These are phyloP conservation scores for Anastrepha ludens DNA, from an alignment of 1,140 invertebrate species.

Conservation along the genomic window DNA sequence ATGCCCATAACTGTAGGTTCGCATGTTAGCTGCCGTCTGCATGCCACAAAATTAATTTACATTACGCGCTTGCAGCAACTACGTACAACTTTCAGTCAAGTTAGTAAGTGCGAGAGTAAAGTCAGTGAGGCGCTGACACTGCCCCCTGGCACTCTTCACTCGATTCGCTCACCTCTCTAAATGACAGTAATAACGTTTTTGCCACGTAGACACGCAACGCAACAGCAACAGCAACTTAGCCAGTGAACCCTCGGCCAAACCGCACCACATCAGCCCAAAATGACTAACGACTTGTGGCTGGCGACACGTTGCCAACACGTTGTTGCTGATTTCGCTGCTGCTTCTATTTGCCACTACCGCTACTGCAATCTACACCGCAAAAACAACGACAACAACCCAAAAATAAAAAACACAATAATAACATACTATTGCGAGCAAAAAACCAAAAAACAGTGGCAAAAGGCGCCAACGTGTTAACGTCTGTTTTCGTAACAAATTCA, in stretches of 20 bases:
- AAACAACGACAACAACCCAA: not conserved
- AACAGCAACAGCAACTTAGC: not conserved
- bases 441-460: not conserved
- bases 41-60: constrained; percentile 49
- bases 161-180: not conserved
- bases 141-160: not conserved
- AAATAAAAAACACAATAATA: not conserved
- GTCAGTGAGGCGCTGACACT: not conserved
- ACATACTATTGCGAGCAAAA: not conserved
- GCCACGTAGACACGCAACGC: constrained; percentile 39
- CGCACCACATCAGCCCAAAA: constrained; percentile 18
- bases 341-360: not conserved
- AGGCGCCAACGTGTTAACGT: constrained; percentile 48
- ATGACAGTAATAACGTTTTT: constrained; percentile 43
- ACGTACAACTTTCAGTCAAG: not conserved
- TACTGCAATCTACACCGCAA: not conserved
- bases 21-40: not conserved
- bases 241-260: not conserved
- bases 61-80: not conserved
- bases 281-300: constrained; percentile 49
- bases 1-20: not conserved
- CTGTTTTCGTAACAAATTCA: constrained; percentile 51
- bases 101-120: not conserved
- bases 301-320: constrained; percentile 42
- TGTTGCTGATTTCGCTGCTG: constrained; percentile 2